Evolutionary conservation across 2,888 invertebrate genomes (phyloP).

Genomic region (Arrhopalites spinosus): DNA sequence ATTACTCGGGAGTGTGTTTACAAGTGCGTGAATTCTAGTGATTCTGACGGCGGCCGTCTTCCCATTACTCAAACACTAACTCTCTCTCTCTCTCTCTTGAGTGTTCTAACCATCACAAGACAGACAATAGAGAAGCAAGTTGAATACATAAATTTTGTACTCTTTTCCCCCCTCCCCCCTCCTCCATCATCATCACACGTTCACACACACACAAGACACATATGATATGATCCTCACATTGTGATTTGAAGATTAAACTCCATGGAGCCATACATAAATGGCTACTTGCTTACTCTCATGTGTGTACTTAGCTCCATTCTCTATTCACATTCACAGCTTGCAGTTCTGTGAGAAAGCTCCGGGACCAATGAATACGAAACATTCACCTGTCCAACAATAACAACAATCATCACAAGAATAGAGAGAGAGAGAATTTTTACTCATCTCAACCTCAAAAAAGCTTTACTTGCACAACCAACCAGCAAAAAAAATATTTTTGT

Average conservation of each 20-base stretch:
- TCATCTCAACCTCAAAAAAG: too few relatives aligned
- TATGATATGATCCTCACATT: background rate
- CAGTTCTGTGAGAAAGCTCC: conserved; percentile 21
- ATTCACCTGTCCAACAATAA: conserved; percentile 7
- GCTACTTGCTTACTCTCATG: background rate
- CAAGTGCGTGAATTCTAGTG: conserved; percentile 36
- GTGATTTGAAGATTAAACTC: background rate
- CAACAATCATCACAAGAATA: background rate
- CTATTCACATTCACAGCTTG: background rate
- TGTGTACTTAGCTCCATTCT: background rate
- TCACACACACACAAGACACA: conserved; percentile 15
- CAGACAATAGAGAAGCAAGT: background rate
- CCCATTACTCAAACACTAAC: conserved; percentile 16
- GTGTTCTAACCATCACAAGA: conserved; percentile 6
- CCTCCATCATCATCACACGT: conserved; percentile 12
- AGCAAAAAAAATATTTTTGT: too few relatives aligned
- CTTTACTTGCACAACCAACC: too few relatives aligned
- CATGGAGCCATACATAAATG: conserved; percentile 1
- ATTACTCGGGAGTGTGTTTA: conserved; percentile 35
- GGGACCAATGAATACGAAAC: background rate
- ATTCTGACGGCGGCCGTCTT: conserved; percentile 15
- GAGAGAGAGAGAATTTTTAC: background rate
- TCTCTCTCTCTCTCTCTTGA: background rate
- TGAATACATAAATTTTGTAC: background rate
- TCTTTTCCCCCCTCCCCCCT: too few relatives aligned